Percentiles rank a stretch among this genome's conserved stretches.
Conservation (phyloP, 2,888 invertebrate species). For the Notocelia uddmanniana region DNA sequence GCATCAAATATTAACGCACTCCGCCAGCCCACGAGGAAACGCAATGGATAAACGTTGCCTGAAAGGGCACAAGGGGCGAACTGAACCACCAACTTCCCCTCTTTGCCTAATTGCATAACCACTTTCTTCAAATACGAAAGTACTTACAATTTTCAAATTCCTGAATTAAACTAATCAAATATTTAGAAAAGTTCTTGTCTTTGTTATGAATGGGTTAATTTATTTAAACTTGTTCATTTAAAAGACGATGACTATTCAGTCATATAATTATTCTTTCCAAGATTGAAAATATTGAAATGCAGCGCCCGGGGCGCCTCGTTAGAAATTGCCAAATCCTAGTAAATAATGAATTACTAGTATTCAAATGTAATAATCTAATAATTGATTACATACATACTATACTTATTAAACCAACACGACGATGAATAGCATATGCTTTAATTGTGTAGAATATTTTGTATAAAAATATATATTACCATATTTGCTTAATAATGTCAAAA, state of each 20-base stretch:
- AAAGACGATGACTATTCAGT: background rate
- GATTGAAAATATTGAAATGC: background rate
- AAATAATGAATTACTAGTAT: too few relatives aligned
- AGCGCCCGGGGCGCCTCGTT: too few relatives aligned
- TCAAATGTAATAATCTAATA: too few relatives aligned
- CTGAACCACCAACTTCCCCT: constrained; percentile 61
- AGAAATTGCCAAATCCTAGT: background rate
- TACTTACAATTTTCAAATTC: constrained; percentile 38
- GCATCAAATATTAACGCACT: constrained; percentile 81
- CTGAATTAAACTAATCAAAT: constrained; percentile 22
- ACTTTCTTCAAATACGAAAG: constrained; percentile 58
- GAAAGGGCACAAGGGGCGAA: constrained; percentile 76
- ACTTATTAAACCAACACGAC: background rate
- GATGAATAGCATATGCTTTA: background rate
- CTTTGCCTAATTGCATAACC: constrained; percentile 67
- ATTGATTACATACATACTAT: too few relatives aligned
- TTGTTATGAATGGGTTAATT: constrained; percentile 11
- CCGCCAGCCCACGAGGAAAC: constrained; percentile 72
- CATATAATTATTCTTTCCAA: background rate
- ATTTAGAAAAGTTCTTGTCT: constrained; percentile 23
- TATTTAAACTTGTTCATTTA: background rate
- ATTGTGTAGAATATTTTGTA: background rate
- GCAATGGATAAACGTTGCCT: constrained; percentile 77
- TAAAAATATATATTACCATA: background rate
- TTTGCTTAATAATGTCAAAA: constrained; percentile 9